Conservation (phyloP, 2,113 vertebrate species). For the Psephotus haematonotus region DNA sequence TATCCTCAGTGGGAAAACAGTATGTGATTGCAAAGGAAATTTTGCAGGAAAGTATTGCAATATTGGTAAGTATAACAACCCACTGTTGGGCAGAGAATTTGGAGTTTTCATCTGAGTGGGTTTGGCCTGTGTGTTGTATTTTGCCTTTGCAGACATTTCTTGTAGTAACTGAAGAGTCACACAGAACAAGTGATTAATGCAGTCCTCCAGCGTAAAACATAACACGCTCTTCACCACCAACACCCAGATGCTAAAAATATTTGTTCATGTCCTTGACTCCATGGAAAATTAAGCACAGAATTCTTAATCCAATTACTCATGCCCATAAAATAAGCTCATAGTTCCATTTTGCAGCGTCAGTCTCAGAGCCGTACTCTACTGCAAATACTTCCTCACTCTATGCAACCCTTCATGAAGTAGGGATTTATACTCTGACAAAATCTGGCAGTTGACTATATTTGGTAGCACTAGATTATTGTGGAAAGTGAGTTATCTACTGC, state of each 20-base stretch:
- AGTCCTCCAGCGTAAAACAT: not conserved
- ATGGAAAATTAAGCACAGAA: not conserved
- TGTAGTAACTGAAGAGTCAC: not conserved
- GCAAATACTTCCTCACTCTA: not conserved
- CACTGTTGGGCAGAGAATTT: not conserved
- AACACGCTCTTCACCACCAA: not conserved
- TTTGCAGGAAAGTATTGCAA: conserved; percentile 82
- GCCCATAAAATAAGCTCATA: not conserved
- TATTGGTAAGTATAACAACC: conserved; percentile 79
- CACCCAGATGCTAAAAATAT: not conserved
- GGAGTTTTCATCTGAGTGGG: not conserved
- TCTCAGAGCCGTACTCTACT: not conserved
- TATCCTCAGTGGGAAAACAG: conserved; percentile 64
- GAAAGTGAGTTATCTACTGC: not conserved
- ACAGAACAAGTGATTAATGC: not conserved
- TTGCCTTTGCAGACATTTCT: not conserved
- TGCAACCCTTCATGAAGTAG: not conserved
- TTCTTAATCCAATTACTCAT: not conserved
- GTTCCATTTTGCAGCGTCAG: not conserved
- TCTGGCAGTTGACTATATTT: not conserved
- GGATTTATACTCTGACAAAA: not conserved
- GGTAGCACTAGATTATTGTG: not conserved
- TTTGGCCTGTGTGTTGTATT: not conserved
- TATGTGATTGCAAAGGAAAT: conserved; percentile 81
- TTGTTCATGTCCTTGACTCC: not conserved